Evolutionary conservation across 1,140 invertebrate species (phyloP).

Genomic region (Diabrotica virgifera): DNA sequence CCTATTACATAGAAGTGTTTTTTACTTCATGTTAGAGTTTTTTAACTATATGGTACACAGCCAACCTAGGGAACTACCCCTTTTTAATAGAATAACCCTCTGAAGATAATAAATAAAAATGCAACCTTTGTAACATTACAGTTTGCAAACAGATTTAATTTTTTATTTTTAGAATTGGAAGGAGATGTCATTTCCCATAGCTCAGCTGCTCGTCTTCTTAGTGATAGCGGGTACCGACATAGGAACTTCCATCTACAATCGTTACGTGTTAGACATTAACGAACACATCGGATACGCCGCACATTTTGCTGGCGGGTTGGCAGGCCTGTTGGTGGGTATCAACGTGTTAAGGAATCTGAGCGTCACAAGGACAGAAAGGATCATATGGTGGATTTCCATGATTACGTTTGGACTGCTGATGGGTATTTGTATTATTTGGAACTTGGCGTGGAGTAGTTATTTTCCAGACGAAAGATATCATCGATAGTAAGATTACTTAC

Average conservation of each 20-base stretch:
- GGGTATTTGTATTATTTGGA: conserved; percentile 50
- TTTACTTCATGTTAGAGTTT: too few species aligned
- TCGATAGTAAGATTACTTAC: too few species aligned
- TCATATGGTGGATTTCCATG: conserved; percentile 80
- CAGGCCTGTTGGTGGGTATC: conserved; percentile 85
- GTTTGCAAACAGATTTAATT: background rate
- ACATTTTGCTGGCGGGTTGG: conserved; percentile 82
- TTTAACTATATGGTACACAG: too few species aligned
- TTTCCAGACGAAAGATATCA: conserved; percentile 23
- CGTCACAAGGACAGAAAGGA: conserved; percentile 80
- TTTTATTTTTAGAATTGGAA: conserved; percentile 74
- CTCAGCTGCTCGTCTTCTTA: conserved; percentile 75
- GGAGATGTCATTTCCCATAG: conserved; percentile 85
- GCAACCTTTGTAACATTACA: too few species aligned
- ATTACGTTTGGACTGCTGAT: conserved; percentile 73
- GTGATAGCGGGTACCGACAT: conserved; percentile 65
- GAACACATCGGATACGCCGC: conserved; percentile 84
- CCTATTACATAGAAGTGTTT: too few species aligned
- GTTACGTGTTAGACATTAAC: conserved; percentile 63
- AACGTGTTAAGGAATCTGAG: conserved; percentile 86
- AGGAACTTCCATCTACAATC: conserved; percentile 77
- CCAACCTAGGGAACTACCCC: too few species aligned
- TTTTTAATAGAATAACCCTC: too few species aligned
- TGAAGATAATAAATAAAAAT: too few species aligned
- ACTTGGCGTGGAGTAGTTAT: conserved; percentile 28